Conservation (phyloP, 2,888 invertebrate genomes). For the Drosophila tripunctata region DNA sequence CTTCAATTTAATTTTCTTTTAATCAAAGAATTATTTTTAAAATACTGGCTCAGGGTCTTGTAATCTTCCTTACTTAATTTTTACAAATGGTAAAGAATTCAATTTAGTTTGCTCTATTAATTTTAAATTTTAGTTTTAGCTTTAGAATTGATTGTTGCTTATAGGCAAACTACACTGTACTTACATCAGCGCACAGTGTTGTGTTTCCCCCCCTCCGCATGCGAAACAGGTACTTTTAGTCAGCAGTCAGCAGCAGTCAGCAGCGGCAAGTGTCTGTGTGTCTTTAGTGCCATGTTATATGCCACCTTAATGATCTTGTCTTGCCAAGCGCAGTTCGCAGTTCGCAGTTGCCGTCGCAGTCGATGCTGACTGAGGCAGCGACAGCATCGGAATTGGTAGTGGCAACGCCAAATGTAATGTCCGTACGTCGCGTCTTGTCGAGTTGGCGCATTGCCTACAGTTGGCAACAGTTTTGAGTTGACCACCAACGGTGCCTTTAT, state of each 20-base stretch:
- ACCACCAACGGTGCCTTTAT: constrained; percentile 83
- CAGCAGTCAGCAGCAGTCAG: constrained; percentile 47
- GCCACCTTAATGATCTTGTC: constrained; percentile 83
- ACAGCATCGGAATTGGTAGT: constrained; percentile 6
- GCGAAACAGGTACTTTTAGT: constrained; percentile 77
- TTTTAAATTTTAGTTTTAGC: not conserved
- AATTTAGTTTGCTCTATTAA: too few species aligned
- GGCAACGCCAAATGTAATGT: constrained; percentile 30
- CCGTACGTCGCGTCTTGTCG: constrained; percentile 48
- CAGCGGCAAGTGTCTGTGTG: constrained; percentile 74
- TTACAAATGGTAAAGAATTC: too few species aligned
- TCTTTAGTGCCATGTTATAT: constrained; percentile 80
- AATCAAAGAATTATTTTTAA: too few species aligned
- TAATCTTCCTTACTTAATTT: too few species aligned
- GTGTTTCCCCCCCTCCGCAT: constrained; percentile 35
- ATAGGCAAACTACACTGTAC: constrained; percentile 31
- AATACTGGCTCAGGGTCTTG: too few species aligned
- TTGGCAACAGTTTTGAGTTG: constrained; percentile 75
- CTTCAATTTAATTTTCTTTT: too few species aligned
- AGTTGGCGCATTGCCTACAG: constrained; percentile 52
- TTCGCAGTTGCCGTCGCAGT: too few species aligned
- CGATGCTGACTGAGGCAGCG: constrained; percentile 20
- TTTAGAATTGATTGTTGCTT: not conserved
- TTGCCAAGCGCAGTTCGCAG: constrained; percentile 57
- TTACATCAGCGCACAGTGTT: constrained; percentile 32